Evolutionary conservation across 2,113 vertebrate species (phyloP).

Genomic region (Actinemys pallida): DNA sequence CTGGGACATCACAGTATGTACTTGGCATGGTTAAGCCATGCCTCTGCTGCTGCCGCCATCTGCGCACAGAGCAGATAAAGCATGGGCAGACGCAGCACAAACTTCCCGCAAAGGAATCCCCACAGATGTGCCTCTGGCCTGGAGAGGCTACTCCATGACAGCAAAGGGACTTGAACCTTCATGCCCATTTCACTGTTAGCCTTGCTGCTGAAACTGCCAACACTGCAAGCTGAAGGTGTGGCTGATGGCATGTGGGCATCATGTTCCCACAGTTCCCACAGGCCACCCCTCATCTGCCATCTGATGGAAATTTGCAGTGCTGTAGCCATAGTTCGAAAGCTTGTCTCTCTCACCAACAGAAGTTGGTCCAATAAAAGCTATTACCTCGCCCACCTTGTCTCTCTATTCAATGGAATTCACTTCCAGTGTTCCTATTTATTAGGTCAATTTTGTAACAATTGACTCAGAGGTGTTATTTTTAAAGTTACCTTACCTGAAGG

Average conservation of each 20-base stretch:
- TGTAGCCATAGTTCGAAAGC: no score
- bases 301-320: neutral
- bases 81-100: fast-evolving
- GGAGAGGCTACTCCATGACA: neutral
- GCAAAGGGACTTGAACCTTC: neutral
- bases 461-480: neutral
- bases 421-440: fast-evolving
- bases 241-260: neutral
- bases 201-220: neutral
- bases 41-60: neutral
- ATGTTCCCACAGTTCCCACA: neutral
- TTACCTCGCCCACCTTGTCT: neutral
- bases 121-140: neutral
- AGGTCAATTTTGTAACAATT: neutral
- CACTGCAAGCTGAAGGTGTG: neutral
- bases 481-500: constrained; percentile 83
- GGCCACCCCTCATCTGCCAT: neutral
- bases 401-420: neutral
- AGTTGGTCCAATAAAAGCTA: neutral
- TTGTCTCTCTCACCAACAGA: no score
- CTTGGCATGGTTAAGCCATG: neutral
- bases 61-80: neutral
- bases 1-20: neutral
- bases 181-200: neutral
- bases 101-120: neutral